Conservation (phyloP, 1,140 invertebrate species). For the Cydia fagiglandana region DNA sequence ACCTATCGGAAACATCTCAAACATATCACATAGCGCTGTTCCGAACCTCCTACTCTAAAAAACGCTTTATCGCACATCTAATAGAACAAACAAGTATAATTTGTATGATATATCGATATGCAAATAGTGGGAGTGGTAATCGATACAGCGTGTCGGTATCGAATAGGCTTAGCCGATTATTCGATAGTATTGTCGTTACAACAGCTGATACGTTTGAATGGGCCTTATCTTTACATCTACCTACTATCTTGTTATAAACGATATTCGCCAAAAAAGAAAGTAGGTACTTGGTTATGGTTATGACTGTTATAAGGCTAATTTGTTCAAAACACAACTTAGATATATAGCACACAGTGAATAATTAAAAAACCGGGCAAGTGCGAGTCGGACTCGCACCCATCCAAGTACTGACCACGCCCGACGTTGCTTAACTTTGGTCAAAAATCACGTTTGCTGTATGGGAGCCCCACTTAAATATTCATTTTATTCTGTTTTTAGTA, state of each 20-base stretch:
- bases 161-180: constrained; percentile 13
- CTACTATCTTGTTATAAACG: neutral
- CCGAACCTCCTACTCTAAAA: constrained; percentile 21
- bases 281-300: neutral
- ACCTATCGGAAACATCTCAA: neutral
- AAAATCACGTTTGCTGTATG: too few relatives aligned
- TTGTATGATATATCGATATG: constrained; percentile 30
- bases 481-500: too few relatives aligned
- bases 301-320: neutral
- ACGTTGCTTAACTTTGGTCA: too few relatives aligned
- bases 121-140: constrained; percentile 30
- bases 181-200: constrained; percentile 30
- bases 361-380: too few relatives aligned
- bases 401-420: too few relatives aligned
- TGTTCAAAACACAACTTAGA: too few relatives aligned
- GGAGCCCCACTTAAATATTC: too few relatives aligned
- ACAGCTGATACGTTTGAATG: constrained; percentile 9
- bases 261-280: constrained; percentile 2
- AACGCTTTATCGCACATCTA: neutral
- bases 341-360: too few relatives aligned
- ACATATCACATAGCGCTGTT: neutral
- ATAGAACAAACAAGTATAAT: constrained; percentile 31
- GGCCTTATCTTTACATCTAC: neutral
- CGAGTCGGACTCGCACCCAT: too few relatives aligned
- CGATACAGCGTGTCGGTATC: constrained; percentile 26